These are phyloP conservation scores for Microcebus ravelobensis DNA, from an alignment of 2,113 vertebrate species.

Conservation along the genomic window DNA sequence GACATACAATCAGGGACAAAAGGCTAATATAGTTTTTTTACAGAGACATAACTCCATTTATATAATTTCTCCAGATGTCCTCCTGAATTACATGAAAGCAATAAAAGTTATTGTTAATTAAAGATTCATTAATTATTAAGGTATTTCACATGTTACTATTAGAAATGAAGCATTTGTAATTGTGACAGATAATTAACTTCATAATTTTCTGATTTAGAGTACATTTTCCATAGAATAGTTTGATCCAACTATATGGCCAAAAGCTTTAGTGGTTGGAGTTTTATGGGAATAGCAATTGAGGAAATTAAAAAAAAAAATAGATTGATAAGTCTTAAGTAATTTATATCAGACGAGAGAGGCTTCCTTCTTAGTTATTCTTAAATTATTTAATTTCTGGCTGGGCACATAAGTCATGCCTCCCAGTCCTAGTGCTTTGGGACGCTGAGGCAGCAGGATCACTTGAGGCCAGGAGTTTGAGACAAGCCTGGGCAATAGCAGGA, in stretches of 20 bases:
- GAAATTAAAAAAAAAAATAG: neutral
- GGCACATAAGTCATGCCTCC: too few species aligned
- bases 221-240: neutral
- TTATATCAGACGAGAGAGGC: neutral
- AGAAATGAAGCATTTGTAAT: slow-evolving; percentile 9
- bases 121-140: neutral
- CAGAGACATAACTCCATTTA: neutral
- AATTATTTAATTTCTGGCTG: neutral
- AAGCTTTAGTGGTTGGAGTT: neutral
- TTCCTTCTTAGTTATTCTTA: neutral
- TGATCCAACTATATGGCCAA: neutral
- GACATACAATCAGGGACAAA: neutral
- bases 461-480: too few species aligned
- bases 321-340: neutral
- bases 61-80: neutral
- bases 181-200: neutral
- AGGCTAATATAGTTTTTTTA: neutral
- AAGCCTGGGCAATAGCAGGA: too few species aligned
- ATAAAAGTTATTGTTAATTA: neutral
- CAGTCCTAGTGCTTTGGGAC: too few species aligned
- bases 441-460: too few species aligned
- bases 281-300: neutral
- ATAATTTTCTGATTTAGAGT: neutral
- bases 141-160: neutral
- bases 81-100: neutral